Conservation (phyloP, 2,113 vertebrate genomes). For the Misgurnus anguillicaudatus region DNA sequence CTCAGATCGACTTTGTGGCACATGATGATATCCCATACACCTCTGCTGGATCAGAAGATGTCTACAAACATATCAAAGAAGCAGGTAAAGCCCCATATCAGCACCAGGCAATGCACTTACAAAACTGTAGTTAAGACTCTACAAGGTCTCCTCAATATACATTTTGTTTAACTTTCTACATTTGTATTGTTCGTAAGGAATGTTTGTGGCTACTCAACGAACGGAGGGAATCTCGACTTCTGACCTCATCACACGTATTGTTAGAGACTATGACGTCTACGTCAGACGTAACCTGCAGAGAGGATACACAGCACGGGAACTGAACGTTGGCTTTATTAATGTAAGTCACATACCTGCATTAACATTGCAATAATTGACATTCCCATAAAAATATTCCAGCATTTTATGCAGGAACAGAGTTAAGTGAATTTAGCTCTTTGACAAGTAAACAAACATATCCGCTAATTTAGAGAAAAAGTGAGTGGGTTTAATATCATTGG, state of each 20-base stretch:
- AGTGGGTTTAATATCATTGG: too few species aligned
- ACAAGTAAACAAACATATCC: too few species aligned
- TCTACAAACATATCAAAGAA: constrained; percentile 98
- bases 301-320: constrained; percentile 96
- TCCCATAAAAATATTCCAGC: too few species aligned
- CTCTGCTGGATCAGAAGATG: constrained; percentile 98
- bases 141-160: too few species aligned
- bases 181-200: constrained; percentile 74
- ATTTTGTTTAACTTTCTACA: background rate
- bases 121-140: background rate
- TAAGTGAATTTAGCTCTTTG: too few species aligned
- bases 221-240: constrained; percentile 98
- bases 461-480: too few species aligned
- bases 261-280: constrained; percentile 94
- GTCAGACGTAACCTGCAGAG: constrained; percentile 94
- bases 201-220: constrained; percentile 96
- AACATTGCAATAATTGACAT: background rate
- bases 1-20: constrained; percentile 98
- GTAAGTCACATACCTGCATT: constrained; percentile 62
- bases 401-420: too few species aligned
- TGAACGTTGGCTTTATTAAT: constrained; percentile 97
- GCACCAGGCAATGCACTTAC: background rate
- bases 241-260: constrained; percentile 95
- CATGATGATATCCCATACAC: constrained; percentile 98
- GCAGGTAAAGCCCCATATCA: constrained; percentile 79